Percentiles rank a stretch among this genome's conserved stretches.
phyloP scores from a whole-genome alignment of 2,797 vertebrate species.

The Enteromius viviparus region DNA sequence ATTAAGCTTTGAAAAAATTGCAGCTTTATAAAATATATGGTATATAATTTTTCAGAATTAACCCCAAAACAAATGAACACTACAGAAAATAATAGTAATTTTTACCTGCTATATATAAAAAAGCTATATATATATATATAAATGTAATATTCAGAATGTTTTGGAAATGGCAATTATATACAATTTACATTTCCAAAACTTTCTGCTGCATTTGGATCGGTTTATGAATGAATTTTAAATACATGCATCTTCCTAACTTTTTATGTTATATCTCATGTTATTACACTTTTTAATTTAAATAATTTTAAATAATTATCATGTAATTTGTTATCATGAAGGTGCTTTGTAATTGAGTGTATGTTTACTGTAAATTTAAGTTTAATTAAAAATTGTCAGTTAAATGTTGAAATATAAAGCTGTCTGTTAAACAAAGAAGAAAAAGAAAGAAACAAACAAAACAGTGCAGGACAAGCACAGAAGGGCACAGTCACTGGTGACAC shows the following conservation, averaged over 20 bases:
- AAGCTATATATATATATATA: too few species aligned
- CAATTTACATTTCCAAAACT: too few species aligned
- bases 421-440: not conserved
- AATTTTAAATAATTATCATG: too few species aligned
- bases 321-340: not conserved
- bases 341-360: not conserved
- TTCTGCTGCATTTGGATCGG: too few species aligned
- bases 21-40: not conserved
- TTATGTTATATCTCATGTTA: not conserved
- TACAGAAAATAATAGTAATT: too few species aligned
- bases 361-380: not conserved
- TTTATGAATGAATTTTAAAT: not conserved
- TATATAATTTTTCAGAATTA: not conserved
- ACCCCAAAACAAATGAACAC: not conserved
- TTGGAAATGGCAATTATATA: too few species aligned
- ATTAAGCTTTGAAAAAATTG: too few species aligned
- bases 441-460: not conserved
- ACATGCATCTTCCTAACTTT: too few species aligned
- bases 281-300: not conserved
- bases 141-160: too few species aligned
- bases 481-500: constrained; percentile 16
- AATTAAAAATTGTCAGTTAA: not conserved
- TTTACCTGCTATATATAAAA: too few species aligned
- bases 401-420: not conserved
- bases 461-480: constrained; percentile 6